These are phyloP conservation scores for Lampris megalopsis DNA, from an alignment of 2,113 vertebrate genomes.

Conservation along the genomic window DNA sequence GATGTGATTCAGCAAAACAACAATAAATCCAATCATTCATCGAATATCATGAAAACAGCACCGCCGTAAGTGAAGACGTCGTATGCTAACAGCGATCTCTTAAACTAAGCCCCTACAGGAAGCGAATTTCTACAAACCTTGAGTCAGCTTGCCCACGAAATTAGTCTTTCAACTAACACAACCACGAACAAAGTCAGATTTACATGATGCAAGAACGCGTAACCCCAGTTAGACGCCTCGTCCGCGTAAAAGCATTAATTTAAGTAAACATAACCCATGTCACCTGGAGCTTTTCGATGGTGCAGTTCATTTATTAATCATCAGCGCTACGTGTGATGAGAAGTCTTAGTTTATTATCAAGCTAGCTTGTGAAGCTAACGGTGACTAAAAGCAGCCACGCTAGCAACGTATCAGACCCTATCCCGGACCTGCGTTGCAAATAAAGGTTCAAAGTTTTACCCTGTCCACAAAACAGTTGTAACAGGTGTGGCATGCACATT, in stretches of 20 bases:
- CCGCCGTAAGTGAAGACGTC: too few relatives aligned
- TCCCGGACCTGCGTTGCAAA: constrained; percentile 16
- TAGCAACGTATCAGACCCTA: constrained; percentile 31
- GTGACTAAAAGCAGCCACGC: constrained; percentile 27
- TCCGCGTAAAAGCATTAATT: background rate
- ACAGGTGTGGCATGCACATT: too few relatives aligned
- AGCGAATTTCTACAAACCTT: background rate
- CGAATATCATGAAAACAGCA: too few relatives aligned
- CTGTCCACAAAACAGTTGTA: background rate
- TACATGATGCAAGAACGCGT: constrained; percentile 60
- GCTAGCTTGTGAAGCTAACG: constrained; percentile 19
- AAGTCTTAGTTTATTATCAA: background rate
- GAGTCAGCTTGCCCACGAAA: background rate
- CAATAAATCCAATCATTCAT: background rate
- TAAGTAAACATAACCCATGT: background rate
- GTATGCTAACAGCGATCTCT: too few relatives aligned
- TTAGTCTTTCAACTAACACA: constrained; percentile 25
- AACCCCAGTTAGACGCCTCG: background rate
- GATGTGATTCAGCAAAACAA: constrained; percentile 6
- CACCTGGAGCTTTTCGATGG: background rate
- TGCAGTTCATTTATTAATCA: background rate
- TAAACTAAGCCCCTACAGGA: background rate
- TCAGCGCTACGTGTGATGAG: background rate
- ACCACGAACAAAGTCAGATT: constrained; percentile 28
- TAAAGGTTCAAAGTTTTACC: background rate